Percentiles rank a stretch among this genome's conserved stretches.
phyloP scores from a whole-genome alignment of 53 echinoderm and acorn worm species.

The Holothuria leucospilota region DNA sequence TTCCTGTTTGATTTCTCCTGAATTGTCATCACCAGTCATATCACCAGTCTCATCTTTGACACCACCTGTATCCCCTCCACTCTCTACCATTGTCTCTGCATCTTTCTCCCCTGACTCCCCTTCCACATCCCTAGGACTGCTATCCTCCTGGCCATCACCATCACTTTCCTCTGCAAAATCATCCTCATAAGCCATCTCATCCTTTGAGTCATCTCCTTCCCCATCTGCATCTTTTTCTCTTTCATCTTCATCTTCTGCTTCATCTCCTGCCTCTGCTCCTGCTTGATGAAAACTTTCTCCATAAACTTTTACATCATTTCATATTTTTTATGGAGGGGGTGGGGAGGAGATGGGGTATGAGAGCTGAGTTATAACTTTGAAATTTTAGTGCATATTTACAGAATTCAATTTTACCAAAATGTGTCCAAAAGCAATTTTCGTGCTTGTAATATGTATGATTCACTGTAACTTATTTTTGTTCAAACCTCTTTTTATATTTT shows the following conservation, averaged over 20 bases:
- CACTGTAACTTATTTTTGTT: too few species aligned
- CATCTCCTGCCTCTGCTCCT: constrained; percentile 4
- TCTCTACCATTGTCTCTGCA: background rate
- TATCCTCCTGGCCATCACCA: background rate
- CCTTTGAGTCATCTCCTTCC: background rate
- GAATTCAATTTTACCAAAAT: too few species aligned
- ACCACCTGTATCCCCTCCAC: too few species aligned
- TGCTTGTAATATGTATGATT: too few species aligned
- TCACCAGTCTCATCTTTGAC: too few species aligned
- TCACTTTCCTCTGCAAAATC: background rate
- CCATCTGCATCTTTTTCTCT: background rate
- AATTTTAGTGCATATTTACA: too few species aligned
- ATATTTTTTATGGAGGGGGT: background rate
- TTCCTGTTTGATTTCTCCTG: constrained; percentile 29
- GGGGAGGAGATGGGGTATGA: background rate
- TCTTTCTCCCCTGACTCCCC: background rate
- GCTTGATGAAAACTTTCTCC: background rate
- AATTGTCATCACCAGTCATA: background rate
- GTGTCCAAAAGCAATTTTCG: too few species aligned
- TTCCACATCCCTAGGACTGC: background rate
- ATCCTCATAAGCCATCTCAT: background rate
- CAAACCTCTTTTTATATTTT: too few species aligned
- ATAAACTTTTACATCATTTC: background rate
- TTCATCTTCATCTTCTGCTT: constrained; percentile 4
- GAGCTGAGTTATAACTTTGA: too few species aligned